Percentiles rank a stretch among this genome's conserved stretches.
phyloP scores from a whole-genome alignment of 2,888 invertebrate species.

The Temnothorax rugatulus region DNA sequence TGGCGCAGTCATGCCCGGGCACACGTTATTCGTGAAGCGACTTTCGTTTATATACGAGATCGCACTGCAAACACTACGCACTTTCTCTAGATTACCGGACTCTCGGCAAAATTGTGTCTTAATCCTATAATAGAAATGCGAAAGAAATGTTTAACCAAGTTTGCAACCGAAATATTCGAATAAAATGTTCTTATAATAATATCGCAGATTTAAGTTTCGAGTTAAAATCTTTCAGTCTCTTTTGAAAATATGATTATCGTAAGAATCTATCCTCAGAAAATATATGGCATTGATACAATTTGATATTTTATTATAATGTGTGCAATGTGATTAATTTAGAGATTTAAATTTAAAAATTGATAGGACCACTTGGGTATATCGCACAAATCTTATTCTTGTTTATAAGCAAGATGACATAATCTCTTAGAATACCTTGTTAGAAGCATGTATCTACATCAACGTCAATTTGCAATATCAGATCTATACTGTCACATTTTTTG shows the following conservation, averaged over 20 bases:
- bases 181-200: neutral
- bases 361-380: neutral
- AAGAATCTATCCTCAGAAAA: neutral
- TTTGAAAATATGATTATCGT: neutral
- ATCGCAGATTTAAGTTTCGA: neutral
- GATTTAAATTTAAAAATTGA: neutral
- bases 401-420: neutral
- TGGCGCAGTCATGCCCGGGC: constrained; percentile 21
- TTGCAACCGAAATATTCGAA: neutral
- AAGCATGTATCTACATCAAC: neutral
- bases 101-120: neutral
- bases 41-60: constrained; percentile 31
- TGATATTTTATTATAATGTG: neutral
- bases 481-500: neutral
- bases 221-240: neutral
- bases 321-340: neutral
- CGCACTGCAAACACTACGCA: neutral
- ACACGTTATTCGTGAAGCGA: constrained; percentile 15
- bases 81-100: constrained; percentile 2
- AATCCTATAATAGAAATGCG: neutral
- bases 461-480: neutral
- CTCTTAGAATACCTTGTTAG: neutral
- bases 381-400: neutral
- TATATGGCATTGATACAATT: neutral
- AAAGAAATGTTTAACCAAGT: neutral